Evolutionary conservation across 2,113 vertebrate species (phyloP).

Genomic region (Chelonoidis abingdonii): DNA sequence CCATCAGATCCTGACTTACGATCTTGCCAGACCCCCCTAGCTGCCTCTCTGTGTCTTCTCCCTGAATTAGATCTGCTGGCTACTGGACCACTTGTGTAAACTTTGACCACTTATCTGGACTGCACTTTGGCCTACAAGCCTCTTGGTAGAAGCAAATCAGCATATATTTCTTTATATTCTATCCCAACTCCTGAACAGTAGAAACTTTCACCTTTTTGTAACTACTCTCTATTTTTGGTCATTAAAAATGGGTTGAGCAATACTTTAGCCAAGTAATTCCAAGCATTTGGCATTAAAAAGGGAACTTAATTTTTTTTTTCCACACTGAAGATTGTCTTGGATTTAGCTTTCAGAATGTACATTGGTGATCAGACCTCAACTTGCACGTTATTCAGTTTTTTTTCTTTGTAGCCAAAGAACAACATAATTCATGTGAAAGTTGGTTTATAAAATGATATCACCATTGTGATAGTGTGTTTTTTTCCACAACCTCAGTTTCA

Average conservation of each 20-base stretch:
- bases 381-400: constrained; percentile 11
- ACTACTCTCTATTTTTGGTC: constrained; percentile 60
- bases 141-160: constrained; percentile 15
- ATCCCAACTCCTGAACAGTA: not conserved
- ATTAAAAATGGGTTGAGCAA: constrained; percentile 61
- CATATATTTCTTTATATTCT: not conserved
- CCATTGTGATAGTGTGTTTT: not conserved
- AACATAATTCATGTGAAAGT: constrained; percentile 36
- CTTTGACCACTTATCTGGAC: not conserved
- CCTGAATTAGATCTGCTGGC: not conserved
- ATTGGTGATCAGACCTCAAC: constrained; percentile 37
- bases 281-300: constrained; percentile 71
- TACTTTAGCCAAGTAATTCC: constrained; percentile 72
- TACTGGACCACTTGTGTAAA: not conserved
- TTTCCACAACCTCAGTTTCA: constrained; percentile 4
- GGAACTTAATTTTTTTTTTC: constrained; percentile 71
- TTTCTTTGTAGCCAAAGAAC: constrained; percentile 46
- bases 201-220: constrained; percentile 43
- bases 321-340: constrained; percentile 68
- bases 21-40: not conserved
- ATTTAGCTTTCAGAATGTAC: constrained; percentile 63
- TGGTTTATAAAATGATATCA: constrained; percentile 11
- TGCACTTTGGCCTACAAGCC: not conserved
- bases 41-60: not conserved
- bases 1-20: not conserved